phyloP scores from a whole-genome alignment of 1,140 invertebrate genomes.

The Drosophila grimshawi region DNA sequence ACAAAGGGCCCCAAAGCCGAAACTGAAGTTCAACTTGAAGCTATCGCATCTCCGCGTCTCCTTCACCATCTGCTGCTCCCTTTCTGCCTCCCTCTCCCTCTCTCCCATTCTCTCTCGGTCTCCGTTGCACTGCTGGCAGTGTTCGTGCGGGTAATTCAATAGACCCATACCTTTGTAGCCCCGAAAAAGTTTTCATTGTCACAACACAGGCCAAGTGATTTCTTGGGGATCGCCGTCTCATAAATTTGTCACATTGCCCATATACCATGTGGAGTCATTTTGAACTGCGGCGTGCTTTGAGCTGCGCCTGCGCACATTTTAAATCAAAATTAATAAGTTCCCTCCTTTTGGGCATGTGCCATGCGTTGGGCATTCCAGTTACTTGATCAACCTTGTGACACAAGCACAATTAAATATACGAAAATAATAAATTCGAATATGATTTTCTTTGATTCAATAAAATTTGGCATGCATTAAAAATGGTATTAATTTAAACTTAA shows the following conservation, averaged over 20 bases:
- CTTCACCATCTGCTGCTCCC: constrained; percentile 8
- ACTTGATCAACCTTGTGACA: background rate
- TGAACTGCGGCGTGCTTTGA: constrained; percentile 49
- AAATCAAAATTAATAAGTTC: constrained; percentile 70
- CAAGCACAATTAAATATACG: background rate
- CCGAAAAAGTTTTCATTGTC: constrained; percentile 60
- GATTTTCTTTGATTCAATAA: too few species aligned
- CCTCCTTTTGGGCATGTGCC: constrained; percentile 1
- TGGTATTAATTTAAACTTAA: too few species aligned
- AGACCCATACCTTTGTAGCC: constrained; percentile 4
- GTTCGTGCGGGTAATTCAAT: constrained; percentile 59
- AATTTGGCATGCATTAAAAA: too few species aligned
- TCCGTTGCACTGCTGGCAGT: background rate
- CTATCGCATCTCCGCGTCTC: constrained; percentile 6
- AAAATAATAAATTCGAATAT: too few species aligned
- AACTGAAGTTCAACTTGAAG: constrained; percentile 9
- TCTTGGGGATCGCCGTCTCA: constrained; percentile 49
- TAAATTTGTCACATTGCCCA: constrained; percentile 72
- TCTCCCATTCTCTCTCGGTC: background rate
- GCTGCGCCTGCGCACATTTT: constrained; percentile 67
- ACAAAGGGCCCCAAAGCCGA: constrained; percentile 29
- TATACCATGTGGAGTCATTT: constrained; percentile 21
- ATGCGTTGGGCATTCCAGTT: background rate
- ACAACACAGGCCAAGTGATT: constrained; percentile 52
- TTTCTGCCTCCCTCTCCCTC: background rate